These are phyloP conservation scores for Zaprionus vittiger DNA, from an alignment of 1,140 invertebrate species.

Conservation along the genomic window DNA sequence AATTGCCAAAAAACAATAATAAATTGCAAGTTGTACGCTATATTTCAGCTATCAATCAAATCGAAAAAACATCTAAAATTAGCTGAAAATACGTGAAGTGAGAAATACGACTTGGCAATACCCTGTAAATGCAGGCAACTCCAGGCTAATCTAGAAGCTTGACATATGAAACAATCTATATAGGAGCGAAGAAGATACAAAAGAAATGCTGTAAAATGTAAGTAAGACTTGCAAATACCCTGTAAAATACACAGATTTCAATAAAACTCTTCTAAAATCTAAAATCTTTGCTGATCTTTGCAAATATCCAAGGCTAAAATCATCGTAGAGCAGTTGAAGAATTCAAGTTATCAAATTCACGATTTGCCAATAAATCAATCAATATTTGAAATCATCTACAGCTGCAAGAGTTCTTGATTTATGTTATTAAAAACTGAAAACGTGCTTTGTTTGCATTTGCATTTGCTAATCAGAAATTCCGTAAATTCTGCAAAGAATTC, in stretches of 20 bases:
- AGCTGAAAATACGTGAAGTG: too few species aligned
- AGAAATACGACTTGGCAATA: neutral
- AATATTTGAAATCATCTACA: constrained; percentile 29
- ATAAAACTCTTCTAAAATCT: neutral
- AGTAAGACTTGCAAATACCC: neutral
- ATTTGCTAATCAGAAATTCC: constrained; percentile 32
- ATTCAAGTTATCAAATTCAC: neutral
- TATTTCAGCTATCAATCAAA: constrained; percentile 49
- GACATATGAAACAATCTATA: neutral
- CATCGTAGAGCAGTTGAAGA: neutral
- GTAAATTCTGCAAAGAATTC: constrained; percentile 36
- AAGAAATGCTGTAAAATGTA: neutral
- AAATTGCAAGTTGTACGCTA: constrained; percentile 39
- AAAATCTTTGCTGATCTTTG: neutral
- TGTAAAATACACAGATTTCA: neutral
- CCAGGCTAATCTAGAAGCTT: neutral
- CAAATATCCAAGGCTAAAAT: neutral
- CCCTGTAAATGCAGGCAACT: neutral
- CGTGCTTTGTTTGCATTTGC: constrained; percentile 45
- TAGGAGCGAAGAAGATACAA: neutral
- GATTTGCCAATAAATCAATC: constrained; percentile 47
- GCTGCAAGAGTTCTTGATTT: constrained; percentile 48
- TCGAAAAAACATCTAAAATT: constrained; percentile 8
- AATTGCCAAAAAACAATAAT: constrained; percentile 43
- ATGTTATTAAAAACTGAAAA: constrained; percentile 41